Base-by-base conservation (phyloP, 2,888 invertebrate species). In the Nipponacmea schrenckii region DNA sequence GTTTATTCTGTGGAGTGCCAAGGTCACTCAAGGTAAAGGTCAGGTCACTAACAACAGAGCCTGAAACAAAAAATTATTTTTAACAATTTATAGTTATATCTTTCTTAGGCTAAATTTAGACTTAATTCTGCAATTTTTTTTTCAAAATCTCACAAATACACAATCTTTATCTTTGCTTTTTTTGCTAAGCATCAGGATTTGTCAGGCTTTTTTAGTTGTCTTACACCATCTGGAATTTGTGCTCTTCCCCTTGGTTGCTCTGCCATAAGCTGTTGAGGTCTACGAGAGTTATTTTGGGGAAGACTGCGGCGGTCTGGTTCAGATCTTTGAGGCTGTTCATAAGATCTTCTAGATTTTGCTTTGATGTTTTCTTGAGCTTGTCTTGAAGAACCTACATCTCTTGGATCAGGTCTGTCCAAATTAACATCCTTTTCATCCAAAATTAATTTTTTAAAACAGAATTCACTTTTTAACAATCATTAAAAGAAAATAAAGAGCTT, bases 171-270 rank as follows among this genome's bases (percentile, higher is more conserved):
- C n/a, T n/a, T n/a, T n/a, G n/a, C n/a, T n/a, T n/a, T n/a, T n/a
- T n/a, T n/a, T n/a, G n/a, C n/a, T n/a, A n/a, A n/a, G n/a, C n/a
- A n/a, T n/a, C n/a, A n/a, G n/a, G n/a, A n/a, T n/a, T n/a, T n/a
- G n/a, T n/a, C n/a, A n/a, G n/a, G n/a, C n/a, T n/a, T n/a, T n/a
- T n/a, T n/a, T n/a, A n/a, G n/a, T n/a, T n/a, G n/a, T n/a, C n/a
- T n/a, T n/a, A n/a, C n/a, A n/a, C n/a, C 20, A 62, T 17, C 46
- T 63, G 10, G 17, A 14, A 65, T 1, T 17, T 20, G 27, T n/a
- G 27, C 69, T 65, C 31, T 66, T 66, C 66, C 17, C 62, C 66
- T 70, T 70, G 66, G 62, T 67, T 67, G 27, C 65, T 67, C 50
- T 71, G 63, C 24, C 67, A 67, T 10, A 45, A 63, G 4, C 50